Percentiles rank a stretch among this genome's conserved stretches.
These are phyloP conservation scores for Trissolcus brochymenae DNA, from an alignment of 2,888 invertebrate species.

Conservation along the genomic window DNA sequence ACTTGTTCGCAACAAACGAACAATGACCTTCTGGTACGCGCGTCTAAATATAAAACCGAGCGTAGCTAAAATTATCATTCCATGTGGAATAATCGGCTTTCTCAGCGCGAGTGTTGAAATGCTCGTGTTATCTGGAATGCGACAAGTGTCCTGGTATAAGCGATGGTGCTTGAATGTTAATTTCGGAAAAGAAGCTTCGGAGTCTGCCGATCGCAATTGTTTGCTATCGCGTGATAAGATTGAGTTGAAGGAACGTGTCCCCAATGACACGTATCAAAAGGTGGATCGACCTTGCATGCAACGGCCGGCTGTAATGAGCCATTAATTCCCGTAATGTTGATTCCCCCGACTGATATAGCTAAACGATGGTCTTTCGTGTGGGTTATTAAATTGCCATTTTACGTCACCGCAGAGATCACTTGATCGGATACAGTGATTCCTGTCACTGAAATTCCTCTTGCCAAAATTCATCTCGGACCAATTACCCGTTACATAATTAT, in stretches of 20 bases:
- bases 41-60: slow-evolving; percentile 34
- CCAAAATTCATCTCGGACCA: too few relatives aligned
- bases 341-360: slow-evolving; percentile 18
- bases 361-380: slow-evolving; percentile 12
- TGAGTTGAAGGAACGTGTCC: background rate
- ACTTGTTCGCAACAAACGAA: slow-evolving; percentile 18
- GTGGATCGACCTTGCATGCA: slow-evolving; percentile 35
- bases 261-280: slow-evolving; percentile 34
- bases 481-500: too few relatives aligned
- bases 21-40: slow-evolving; percentile 33
- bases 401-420: slow-evolving; percentile 2
- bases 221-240: slow-evolving; percentile 25
- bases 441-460: too few relatives aligned
- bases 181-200: background rate
- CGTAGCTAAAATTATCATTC: slow-evolving; percentile 43
- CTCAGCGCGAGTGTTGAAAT: slow-evolving; percentile 31
- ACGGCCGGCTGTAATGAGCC: slow-evolving; percentile 25
- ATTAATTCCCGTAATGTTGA: slow-evolving; percentile 30
- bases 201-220: slow-evolving; percentile 26
- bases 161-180: slow-evolving; percentile 6
- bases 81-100: slow-evolving; percentile 44
- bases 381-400: slow-evolving; percentile 27
- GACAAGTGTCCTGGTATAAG: slow-evolving; percentile 29
- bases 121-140: slow-evolving; percentile 40
- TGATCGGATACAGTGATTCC: too few relatives aligned